Conservation (phyloP, 2,797 vertebrate species). For the Smutsia temminckii region DNA sequence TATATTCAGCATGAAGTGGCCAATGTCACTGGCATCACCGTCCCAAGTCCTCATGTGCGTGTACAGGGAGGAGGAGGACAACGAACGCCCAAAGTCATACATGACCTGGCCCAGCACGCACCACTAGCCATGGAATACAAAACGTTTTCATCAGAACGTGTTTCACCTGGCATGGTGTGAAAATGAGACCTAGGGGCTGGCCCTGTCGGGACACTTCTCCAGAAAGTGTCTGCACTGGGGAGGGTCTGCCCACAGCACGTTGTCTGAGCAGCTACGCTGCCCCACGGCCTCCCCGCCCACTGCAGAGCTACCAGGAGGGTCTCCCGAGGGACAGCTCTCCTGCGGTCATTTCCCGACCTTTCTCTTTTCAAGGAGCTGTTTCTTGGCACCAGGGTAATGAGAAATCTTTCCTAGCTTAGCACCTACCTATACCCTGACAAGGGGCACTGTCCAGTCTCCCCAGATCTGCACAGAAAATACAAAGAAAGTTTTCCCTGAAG, state of each 20-base stretch:
- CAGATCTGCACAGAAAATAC: background rate
- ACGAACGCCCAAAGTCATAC: fast-evolving
- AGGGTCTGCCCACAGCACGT: background rate
- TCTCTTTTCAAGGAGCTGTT: background rate
- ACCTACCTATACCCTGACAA: background rate
- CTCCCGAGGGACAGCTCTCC: background rate
- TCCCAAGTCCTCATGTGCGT: fast-evolving
- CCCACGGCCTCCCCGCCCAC: background rate
- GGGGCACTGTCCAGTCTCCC: background rate
- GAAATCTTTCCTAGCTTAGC: background rate
- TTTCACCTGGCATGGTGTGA: background rate
- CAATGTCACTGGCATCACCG: fast-evolving
- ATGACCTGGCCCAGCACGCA: background rate
- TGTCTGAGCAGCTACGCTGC: fast-evolving
- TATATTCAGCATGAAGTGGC: fast-evolving
- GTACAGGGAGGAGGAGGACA: fast-evolving
- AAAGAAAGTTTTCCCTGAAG: background rate
- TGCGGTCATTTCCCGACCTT: background rate
- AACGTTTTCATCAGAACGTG: background rate
- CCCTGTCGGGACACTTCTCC: background rate
- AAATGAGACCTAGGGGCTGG: fast-evolving
- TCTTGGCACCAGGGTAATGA: background rate
- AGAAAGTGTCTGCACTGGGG: background rate
- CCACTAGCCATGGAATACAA: background rate
- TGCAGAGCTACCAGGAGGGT: fast-evolving